Percentiles rank a stretch among this genome's conserved stretches.
Evolutionary conservation across 2,113 vertebrate species (phyloP).

Genomic region (Taurulus bubalis): DNA sequence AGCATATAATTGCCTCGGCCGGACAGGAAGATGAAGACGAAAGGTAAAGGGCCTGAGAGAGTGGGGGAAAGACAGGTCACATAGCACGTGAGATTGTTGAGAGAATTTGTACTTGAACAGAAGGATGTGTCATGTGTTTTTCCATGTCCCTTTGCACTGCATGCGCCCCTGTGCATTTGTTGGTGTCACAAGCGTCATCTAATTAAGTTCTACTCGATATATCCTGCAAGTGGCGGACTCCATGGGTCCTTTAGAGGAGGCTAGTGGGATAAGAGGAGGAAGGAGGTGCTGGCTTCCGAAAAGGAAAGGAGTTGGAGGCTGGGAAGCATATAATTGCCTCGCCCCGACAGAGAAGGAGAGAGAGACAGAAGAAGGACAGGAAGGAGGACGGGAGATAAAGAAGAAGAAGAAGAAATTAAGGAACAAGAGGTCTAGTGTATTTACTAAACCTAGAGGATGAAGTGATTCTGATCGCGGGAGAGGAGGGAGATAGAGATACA

Average conservation of each 20-base stretch:
- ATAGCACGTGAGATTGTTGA: slow-evolving; percentile 8
- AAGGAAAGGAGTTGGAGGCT: slow-evolving; percentile 32
- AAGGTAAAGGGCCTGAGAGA: slow-evolving; percentile 1
- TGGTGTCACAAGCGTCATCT: slow-evolving; percentile 37
- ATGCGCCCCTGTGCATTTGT: slow-evolving; percentile 15
- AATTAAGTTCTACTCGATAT: slow-evolving; percentile 59
- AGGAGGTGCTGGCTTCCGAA: background rate
- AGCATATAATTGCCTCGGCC: slow-evolving; percentile 43
- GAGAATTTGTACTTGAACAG: background rate
- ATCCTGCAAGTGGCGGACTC: slow-evolving; percentile 42
- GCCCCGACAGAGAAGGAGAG: slow-evolving; percentile 16
- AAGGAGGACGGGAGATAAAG: background rate
- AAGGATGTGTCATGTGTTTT: slow-evolving; percentile 21
- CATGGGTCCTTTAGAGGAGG: slow-evolving; percentile 41
- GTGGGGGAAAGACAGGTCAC: slow-evolving; percentile 1
- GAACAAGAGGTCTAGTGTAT: slow-evolving; percentile 24
- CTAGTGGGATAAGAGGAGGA: slow-evolving; percentile 33
- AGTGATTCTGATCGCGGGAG: slow-evolving; percentile 22
- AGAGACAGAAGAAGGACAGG: background rate
- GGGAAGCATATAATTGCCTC: slow-evolving; percentile 65
- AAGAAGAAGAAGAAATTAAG: slow-evolving; percentile 26
- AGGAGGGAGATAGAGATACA: slow-evolving; percentile 6
- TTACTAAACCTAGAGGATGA: slow-evolving; percentile 36
- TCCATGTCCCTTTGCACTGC: slow-evolving; percentile 9
- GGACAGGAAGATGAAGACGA: slow-evolving; percentile 31